phyloP scores from a whole-genome alignment of 2,797 vertebrate genomes.

The Cygnus olor region DNA sequence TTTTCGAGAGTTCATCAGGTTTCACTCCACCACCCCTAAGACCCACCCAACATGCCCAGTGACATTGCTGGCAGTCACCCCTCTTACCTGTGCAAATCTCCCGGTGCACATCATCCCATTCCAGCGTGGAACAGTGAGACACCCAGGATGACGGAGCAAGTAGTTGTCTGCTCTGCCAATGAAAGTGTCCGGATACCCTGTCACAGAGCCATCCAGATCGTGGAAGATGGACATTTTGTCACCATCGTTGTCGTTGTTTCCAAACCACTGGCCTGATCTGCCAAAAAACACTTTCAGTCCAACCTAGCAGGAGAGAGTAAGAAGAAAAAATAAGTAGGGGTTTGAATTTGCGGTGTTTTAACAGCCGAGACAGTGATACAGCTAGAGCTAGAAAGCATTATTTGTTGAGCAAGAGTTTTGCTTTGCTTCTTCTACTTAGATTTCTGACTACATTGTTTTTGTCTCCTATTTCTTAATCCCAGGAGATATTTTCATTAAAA shows the following conservation, averaged over 20 bases:
- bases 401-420: not conserved
- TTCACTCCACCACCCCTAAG: not conserved
- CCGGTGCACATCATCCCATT: conserved; percentile 49
- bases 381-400: not conserved
- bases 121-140: conserved; percentile 54
- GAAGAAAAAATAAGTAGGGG: not conserved
- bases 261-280: conserved; percentile 66
- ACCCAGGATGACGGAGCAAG: conserved; percentile 51
- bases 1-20: not conserved
- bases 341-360: not conserved
- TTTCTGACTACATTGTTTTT: not conserved
- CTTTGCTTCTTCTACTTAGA: not conserved
- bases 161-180: conserved; percentile 63
- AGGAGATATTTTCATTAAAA: not conserved
- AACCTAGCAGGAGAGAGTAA: conserved; percentile 40
- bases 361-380: not conserved
- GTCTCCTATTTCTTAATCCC: not conserved
- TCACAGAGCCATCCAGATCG: conserved; percentile 63
- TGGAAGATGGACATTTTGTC: conserved; percentile 70
- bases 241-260: conserved; percentile 53
- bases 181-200: conserved; percentile 37
- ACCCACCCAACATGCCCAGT: not conserved
- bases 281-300: conserved; percentile 69
- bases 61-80: not conserved
- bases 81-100: conserved; percentile 64